Percentiles rank a stretch among this genome's conserved stretches.
Evolutionary conservation across 2,888 invertebrate species (phyloP).

Genomic region (Tortrix viridana): DNA sequence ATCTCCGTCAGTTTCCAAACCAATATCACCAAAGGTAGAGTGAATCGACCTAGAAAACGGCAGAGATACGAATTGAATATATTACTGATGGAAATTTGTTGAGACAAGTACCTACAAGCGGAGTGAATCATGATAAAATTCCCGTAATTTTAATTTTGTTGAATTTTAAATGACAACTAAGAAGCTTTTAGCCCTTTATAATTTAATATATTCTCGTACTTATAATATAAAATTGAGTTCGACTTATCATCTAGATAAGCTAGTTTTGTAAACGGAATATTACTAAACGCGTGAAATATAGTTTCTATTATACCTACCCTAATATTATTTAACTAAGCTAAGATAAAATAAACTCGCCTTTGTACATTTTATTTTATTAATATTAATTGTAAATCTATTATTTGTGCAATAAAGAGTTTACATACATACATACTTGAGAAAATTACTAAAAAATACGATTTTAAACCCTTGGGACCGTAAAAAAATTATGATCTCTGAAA

Average conservation of each 20-base stretch:
- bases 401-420: too few relatives aligned
- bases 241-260: not conserved
- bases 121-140: constrained; percentile 2
- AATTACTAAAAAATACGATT: too few relatives aligned
- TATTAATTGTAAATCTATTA: too few relatives aligned
- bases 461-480: too few relatives aligned
- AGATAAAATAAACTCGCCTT: too few relatives aligned
- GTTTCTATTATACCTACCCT: too few relatives aligned
- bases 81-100: not conserved
- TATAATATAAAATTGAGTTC: not conserved
- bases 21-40: not conserved
- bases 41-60: not conserved
- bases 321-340: too few relatives aligned
- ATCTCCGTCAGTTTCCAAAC: not conserved
- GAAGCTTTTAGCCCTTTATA: constrained; percentile 15
- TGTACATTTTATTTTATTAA: too few relatives aligned
- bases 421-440: too few relatives aligned
- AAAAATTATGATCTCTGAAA: too few relatives aligned
- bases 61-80: not conserved
- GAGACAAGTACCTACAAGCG: not conserved
- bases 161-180: not conserved
- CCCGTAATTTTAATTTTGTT: not conserved
- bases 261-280: not conserved
- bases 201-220: not conserved
- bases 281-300: not conserved